phyloP scores from a whole-genome alignment of 2,888 invertebrate species.

The Heterodera filipjevi region DNA sequence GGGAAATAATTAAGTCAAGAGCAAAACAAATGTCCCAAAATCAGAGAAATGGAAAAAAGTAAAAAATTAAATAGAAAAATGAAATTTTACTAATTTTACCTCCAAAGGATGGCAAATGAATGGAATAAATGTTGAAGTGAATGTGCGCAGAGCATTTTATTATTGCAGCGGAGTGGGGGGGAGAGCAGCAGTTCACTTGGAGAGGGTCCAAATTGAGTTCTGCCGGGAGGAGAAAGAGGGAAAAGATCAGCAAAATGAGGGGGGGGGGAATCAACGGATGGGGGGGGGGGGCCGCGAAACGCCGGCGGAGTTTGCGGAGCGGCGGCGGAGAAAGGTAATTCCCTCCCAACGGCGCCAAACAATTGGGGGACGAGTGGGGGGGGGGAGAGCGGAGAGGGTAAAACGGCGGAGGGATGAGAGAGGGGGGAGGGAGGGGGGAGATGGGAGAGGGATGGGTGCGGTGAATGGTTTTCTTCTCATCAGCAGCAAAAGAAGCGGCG shows the following conservation, averaged over 20 bases:
- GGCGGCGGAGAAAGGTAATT: conserved; percentile 15
- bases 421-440: too few relatives aligned
- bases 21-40: neutral
- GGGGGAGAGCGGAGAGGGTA: neutral
- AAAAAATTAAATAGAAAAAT: neutral
- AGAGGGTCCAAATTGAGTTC: neutral
- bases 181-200: neutral
- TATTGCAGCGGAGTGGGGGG: neutral
- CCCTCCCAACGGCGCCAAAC: conserved; percentile 18
- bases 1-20: too few relatives aligned
- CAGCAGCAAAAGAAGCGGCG: neutral
- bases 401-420: neutral
- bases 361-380: neutral
- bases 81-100: neutral
- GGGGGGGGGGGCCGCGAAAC: neutral
- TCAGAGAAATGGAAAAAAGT: neutral
- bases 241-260: neutral
- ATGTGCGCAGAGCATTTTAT: neutral
- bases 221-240: neutral
- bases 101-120: neutral
- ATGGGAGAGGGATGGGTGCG: neutral
- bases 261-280: neutral
- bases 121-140: neutral
- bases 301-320: conserved; percentile 12
- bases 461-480: conserved; percentile 14